These are phyloP conservation scores for Brachionus rotundiformis DNA, from an alignment of 1,140 invertebrate genomes.

Conservation along the genomic window DNA sequence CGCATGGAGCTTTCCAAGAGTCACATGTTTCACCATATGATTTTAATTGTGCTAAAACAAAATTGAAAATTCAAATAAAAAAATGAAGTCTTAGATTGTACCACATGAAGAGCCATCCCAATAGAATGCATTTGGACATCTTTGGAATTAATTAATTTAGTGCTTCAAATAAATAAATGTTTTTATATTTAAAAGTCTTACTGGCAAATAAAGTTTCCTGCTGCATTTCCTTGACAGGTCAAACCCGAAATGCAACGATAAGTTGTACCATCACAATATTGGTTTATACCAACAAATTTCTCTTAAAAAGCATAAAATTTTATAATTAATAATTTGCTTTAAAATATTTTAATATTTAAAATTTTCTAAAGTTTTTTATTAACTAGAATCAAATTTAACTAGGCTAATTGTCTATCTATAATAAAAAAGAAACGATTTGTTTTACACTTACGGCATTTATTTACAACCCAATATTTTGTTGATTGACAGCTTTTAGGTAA, in stretches of 20 bases:
- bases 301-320: no score
- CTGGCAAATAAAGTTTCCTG: slow-evolving; percentile 30
- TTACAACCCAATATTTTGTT: slow-evolving; percentile 30
- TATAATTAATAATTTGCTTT: no score
- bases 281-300: slow-evolving; percentile 28
- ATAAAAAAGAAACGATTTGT: no score
- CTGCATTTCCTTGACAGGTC: neutral
- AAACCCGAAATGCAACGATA: neutral
- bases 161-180: neutral
- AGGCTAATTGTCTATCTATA: neutral
- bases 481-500: neutral
- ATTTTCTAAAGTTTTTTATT: neutral
- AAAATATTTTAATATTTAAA: no score
- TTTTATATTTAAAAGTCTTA: neutral
- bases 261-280: slow-evolving; percentile 41
- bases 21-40: neutral
- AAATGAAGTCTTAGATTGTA: neutral
- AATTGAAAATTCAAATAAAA: neutral
- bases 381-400: neutral
- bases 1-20: slow-evolving; percentile 16
- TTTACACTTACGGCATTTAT: slow-evolving; percentile 47
- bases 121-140: neutral
- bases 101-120: slow-evolving; percentile 38
- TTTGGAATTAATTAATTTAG: neutral
- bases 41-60: neutral